phyloP scores from a whole-genome alignment of 2,888 invertebrate genomes.

The Meiosimyza platycephala region DNA sequence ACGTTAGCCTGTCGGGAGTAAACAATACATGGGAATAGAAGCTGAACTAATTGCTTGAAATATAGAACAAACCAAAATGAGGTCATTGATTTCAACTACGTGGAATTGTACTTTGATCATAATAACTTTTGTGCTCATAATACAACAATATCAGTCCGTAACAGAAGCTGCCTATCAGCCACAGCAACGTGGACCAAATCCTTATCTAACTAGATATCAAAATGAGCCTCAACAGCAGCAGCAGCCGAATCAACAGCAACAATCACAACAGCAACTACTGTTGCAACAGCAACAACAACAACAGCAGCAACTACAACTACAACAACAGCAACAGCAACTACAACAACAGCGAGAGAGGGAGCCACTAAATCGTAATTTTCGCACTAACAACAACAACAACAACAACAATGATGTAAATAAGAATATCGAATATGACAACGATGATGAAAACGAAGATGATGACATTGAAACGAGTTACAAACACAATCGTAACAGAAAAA shows the following conservation, averaged over 20 bases:
- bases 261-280: conserved; percentile 10
- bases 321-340: conserved; percentile 28
- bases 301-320: conserved; percentile 22
- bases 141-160: conserved; percentile 1
- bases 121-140: background rate
- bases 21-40: conserved; percentile 1
- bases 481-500: background rate
- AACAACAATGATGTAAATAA: no score
- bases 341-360: conserved; percentile 10
- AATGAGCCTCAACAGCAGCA: conserved; percentile 26
- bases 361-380: no score
- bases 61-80: no score
- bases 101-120: background rate
- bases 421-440: no score
- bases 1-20: conserved; percentile 17
- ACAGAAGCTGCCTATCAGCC: background rate
- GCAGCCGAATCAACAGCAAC: background rate
- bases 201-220: conserved; percentile 26
- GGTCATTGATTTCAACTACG: background rate
- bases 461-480: background rate
- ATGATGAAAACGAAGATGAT: no score
- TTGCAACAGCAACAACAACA: conserved; percentile 35
- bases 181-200: conserved; percentile 26
- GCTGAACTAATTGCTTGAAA: no score
- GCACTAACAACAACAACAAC: no score